A percentile compares a stretch with the other conserved stretches of the same genome.
These are phyloP conservation scores for Dione juno DNA, from an alignment of 2,888 invertebrate genomes.

Conservation along the genomic window DNA sequence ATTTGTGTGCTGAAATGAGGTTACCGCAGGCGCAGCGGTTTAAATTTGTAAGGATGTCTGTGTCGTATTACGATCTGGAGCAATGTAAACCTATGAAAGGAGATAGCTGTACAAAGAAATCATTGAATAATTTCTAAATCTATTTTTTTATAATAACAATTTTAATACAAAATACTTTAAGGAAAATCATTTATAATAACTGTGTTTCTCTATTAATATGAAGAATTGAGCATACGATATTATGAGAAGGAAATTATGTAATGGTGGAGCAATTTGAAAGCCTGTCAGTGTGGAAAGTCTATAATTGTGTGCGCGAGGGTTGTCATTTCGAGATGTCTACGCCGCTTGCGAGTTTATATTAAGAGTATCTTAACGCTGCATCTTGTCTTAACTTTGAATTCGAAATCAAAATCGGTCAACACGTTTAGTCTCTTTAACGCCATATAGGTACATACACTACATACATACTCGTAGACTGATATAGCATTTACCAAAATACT, in stretches of 20 bases:
- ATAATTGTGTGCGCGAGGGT: neutral
- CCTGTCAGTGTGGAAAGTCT: neutral
- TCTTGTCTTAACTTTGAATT: too few relatives aligned
- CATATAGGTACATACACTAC: too few relatives aligned
- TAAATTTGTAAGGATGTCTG: slow-evolving; percentile 18
- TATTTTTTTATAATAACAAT: neutral
- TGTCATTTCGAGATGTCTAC: neutral
- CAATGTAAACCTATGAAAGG: slow-evolving; percentile 1
- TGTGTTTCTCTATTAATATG: too few relatives aligned
- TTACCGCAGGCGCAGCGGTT: slow-evolving; percentile 23
- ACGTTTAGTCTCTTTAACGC: too few relatives aligned
- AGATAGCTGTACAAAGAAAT: slow-evolving; percentile 2
- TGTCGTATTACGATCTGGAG: slow-evolving; percentile 18
- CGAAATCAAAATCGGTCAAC: too few relatives aligned
- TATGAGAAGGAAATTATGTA: neutral
- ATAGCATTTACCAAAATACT: too few relatives aligned
- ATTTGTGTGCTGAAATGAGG: slow-evolving; percentile 23
- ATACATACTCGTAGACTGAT: too few relatives aligned
- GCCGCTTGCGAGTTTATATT: neutral
- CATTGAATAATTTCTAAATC: neutral
- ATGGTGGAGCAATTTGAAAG: neutral
- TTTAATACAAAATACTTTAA: too few relatives aligned
- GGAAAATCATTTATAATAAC: too few relatives aligned
- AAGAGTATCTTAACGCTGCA: neutral
- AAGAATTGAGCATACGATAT: neutral